Base-by-base conservation (phyloP, 1,140 invertebrate genomes). In the Drosophila paulistorum region DNA sequence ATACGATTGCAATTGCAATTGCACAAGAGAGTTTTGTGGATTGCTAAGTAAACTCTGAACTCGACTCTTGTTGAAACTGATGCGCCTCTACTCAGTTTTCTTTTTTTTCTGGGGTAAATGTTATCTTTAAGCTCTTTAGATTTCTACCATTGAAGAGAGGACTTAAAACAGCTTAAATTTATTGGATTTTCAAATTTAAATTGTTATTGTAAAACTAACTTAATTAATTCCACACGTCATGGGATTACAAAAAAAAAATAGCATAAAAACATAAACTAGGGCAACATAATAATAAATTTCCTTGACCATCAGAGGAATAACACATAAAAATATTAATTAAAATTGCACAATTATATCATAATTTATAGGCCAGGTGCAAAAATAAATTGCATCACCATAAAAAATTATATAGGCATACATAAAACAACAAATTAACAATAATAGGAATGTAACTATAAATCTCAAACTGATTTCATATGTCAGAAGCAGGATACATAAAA, bases 1-100 rank as follows among this genome's bases (percentile, higher is more conserved):
- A 48, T 48, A 20, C 45, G 17, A 20, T 51, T 51, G 17, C 45
- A 48, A 2, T 20, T 51, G 45, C 45, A 48, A 17, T 20, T 20
- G 45, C 17, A 17, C 7, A 17, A 17, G 37, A 58, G 55, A 37
- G 55, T 59, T 59, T 59, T 68, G 68, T 54, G 59, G 70, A 74
- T 63, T 73, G 74, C 66, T 68, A 51, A 82, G 69, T 77, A 87
- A 87, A 86, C 82, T 78, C 57, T 84, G 73, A 79, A 74, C 66
- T 51, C 58, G 61, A 74, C 70, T 75, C 48, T 45, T 23, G 39
- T 65, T 66, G 74, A 75, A 69, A 85, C 72, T 71, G 72, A 78
- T 85, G 70, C 68, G 54, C 35, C 23, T 74, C 51, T 61, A 26
- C 65, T 48, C 48, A 35, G 39, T 26, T 42, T 45, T n/a, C n/a